These are phyloP conservation scores for Scartelaos histophorus DNA, from an alignment of 2,113 vertebrate genomes.

Conservation along the genomic window DNA sequence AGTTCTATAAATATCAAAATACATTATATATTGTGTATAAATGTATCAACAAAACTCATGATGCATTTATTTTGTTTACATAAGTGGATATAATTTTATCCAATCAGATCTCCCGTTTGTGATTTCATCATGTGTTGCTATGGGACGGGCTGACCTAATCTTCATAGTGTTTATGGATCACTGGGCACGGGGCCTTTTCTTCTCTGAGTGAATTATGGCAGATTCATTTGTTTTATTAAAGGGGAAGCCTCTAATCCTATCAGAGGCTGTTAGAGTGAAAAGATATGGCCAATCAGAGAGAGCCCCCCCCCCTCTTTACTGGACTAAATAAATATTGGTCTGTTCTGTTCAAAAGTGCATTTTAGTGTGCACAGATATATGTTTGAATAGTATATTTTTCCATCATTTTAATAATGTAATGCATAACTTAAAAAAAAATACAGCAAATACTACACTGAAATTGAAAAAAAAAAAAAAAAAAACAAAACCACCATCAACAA, in stretches of 20 bases:
- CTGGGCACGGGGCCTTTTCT: constrained; percentile 61
- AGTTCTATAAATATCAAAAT: background rate
- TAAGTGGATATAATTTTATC: constrained; percentile 6
- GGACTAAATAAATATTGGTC: background rate
- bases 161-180: constrained; percentile 73
- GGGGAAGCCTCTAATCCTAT: constrained; percentile 67
- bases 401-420: no score
- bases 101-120: constrained; percentile 2
- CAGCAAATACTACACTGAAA: no score
- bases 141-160: constrained; percentile 64
- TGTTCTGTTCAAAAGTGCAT: no score
- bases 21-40: background rate
- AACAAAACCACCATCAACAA: no score
- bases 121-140: constrained; percentile 30
- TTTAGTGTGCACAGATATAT: no score
- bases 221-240: constrained; percentile 71
- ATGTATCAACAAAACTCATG: constrained; percentile 10
- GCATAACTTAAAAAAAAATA: no score
- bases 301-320: background rate
- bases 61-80: background rate
- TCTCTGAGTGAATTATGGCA: constrained; percentile 70
- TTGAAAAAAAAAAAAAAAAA: no score
- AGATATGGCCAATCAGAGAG: constrained; percentile 12
- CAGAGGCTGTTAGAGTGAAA: constrained; percentile 18
- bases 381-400: no score